Evolutionary conservation across 2,888 invertebrate genomes (phyloP).

Genomic region (Idaea dimidiata): DNA sequence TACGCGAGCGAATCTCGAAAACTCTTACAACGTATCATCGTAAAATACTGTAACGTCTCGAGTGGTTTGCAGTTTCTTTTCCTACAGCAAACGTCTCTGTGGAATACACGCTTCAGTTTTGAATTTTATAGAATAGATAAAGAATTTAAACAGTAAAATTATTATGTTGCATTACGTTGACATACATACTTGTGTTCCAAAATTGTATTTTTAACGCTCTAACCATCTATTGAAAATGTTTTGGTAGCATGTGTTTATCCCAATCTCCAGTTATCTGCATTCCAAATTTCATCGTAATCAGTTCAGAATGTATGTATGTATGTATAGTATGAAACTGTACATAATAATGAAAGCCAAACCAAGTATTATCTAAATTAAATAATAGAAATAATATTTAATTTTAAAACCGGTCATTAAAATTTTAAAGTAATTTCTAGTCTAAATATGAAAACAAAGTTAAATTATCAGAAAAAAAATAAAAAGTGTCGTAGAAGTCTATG

Average conservation of each 20-base stretch:
- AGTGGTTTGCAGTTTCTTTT: constrained; percentile 48
- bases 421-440: background rate
- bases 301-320: too few species aligned
- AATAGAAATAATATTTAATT: background rate
- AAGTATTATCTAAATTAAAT: too few species aligned
- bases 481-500: constrained; percentile 45
- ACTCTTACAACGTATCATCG: constrained; percentile 38
- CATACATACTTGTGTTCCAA: too few species aligned
- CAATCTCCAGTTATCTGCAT: too few species aligned
- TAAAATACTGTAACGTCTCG: constrained; percentile 44
- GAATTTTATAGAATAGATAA: constrained; percentile 3
- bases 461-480: constrained; percentile 32
- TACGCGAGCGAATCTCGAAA: constrained; percentile 28
- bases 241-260: too few species aligned
- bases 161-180: background rate
- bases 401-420: background rate
- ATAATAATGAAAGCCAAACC: too few species aligned
- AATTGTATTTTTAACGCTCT: too few species aligned
- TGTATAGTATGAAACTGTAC: too few species aligned
- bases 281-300: too few species aligned
- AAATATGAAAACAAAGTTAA: background rate
- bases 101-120: constrained; percentile 34
- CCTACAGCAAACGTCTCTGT: constrained; percentile 38
- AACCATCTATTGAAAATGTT: too few species aligned
- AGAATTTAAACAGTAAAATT: constrained; percentile 6